Percentiles rank a stretch among this genome's conserved stretches.
These are phyloP conservation scores for Drosophila ercepeae DNA, from an alignment of 1,140 invertebrate genomes.

Conservation along the genomic window DNA sequence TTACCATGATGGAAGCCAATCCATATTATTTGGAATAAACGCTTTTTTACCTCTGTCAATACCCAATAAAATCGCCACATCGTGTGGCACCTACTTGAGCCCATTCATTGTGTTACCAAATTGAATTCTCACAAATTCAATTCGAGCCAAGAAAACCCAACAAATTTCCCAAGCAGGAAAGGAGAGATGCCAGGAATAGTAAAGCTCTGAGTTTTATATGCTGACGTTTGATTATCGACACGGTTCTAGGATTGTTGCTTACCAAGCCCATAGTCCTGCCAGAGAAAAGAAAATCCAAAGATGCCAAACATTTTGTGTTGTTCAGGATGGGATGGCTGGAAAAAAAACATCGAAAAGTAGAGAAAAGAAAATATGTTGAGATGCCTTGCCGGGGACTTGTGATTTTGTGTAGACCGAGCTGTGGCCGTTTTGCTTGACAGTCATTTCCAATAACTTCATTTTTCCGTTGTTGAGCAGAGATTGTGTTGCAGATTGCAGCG, in stretches of 20 bases:
- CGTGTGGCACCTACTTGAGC: slow-evolving; percentile 33
- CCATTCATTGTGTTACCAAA: slow-evolving; percentile 34
- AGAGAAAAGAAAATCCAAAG: slow-evolving; percentile 62
- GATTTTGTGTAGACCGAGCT: slow-evolving; percentile 60
- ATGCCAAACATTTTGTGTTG: slow-evolving; percentile 75
- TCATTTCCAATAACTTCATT: slow-evolving; percentile 82
- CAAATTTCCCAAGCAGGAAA: slow-evolving; percentile 27
- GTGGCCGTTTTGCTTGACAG: slow-evolving; percentile 69
- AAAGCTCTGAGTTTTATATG: slow-evolving; percentile 75
- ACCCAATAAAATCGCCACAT: slow-evolving; percentile 25
- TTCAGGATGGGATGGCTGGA: slow-evolving; percentile 17
- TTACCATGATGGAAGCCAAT: not conserved
- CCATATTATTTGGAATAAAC: not conserved
- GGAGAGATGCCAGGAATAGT: slow-evolving; percentile 49
- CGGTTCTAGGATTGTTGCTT: slow-evolving; percentile 36
- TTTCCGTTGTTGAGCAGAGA: slow-evolving; percentile 80
- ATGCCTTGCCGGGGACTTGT: slow-evolving; percentile 32
- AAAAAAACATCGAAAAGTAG: slow-evolving; percentile 22
- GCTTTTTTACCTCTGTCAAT: not conserved
- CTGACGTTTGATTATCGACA: slow-evolving; percentile 81
- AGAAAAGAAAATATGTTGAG: slow-evolving; percentile 26
- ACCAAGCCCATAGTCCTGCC: slow-evolving; percentile 11
- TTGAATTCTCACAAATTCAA: slow-evolving; percentile 45
- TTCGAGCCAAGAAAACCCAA: slow-evolving; percentile 35
- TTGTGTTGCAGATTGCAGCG: slow-evolving; percentile 75